Evolutionary conservation across 2,797 vertebrate genomes (phyloP).

Genomic region (Columba guinea): DNA sequence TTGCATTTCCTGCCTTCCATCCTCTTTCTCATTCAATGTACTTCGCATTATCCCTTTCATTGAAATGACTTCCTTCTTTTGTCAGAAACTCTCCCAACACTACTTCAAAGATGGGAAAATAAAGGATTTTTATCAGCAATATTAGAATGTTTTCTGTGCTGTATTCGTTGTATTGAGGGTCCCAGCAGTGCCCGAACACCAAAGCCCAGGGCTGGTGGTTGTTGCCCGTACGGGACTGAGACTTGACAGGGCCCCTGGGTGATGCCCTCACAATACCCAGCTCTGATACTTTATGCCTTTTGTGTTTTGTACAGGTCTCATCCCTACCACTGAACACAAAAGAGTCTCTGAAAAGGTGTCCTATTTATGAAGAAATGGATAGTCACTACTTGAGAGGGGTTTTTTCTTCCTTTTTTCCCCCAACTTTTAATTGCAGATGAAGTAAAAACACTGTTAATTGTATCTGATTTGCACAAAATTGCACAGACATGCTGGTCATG

Average conservation of each 20-base stretch:
- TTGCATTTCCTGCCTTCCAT: conserved; percentile 39
- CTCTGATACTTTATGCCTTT: conserved; percentile 53
- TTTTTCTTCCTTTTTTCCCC: background rate
- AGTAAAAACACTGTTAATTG: background rate
- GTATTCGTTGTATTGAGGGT: conserved; percentile 50
- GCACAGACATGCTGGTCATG: background rate
- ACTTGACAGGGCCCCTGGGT: conserved; percentile 44
- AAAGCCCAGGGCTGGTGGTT: conserved; percentile 42
- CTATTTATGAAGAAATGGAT: conserved; percentile 61
- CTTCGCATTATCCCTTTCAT: conserved; percentile 47
- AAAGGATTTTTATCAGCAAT: conserved; percentile 57
- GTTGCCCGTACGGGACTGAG: conserved; percentile 16
- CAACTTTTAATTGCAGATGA: conserved; percentile 26
- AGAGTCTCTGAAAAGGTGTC: conserved; percentile 55
- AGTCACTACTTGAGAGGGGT: background rate
- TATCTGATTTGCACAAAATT: background rate
- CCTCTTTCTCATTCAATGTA: conserved; percentile 36
- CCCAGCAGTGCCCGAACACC: conserved; percentile 57
- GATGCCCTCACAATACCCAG: conserved; percentile 41
- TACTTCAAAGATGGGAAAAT: conserved; percentile 57
- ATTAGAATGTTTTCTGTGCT: conserved; percentile 62
- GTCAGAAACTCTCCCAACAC: conserved; percentile 50
- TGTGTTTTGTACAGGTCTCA: conserved; percentile 55
- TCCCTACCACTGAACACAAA: conserved; percentile 31
- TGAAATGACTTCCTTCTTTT: conserved; percentile 65